Evolutionary conservation across 1,140 invertebrate species (phyloP), one percentile per base, ranked within the genome.

Genomic region (Halictus rubicundus): DNA sequence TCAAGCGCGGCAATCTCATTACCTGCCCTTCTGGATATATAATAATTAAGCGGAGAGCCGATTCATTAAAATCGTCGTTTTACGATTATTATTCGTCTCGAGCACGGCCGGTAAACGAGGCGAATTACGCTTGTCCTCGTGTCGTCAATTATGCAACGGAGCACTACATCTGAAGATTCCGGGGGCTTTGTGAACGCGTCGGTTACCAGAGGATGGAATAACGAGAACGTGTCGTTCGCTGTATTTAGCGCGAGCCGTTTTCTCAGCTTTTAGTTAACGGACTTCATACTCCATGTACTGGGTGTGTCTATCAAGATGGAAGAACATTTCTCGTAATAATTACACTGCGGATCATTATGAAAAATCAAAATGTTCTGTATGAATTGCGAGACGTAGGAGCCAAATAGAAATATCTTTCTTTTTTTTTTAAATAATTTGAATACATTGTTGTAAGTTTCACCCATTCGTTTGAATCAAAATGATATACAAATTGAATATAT

Each of bases 1-100:
- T 80, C 83, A 70, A 76, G 63, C 61, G 32, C 49, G 39, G 68
- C 79, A 46, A 86, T 78, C 83, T 86, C 84, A 65, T 86, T 86
- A 86, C 61, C 46, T 46, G 9, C 9, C 32, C 61, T 57, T 23
- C 19, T 5, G 64, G 16, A 25, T 77, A 49, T 54, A 23, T 69
- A 49, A 72, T 87, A 85, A 83, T 87, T 78, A 75, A 80, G 78
- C 77, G 14, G 69, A 78, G 70, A 63, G 86, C 59, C 71, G 59
- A 83, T 87, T 88, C 86, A 78, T 87, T 87, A 87, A 88, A 88
- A 85, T 87, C 65, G 75, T 37, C 77, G 66, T 46, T 85, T 78
- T 80, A 76, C 70, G 71, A 84, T 84, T 87, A 87, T 81, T 69
- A 85, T 78, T 80, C 61, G 25, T 21, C 21, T 59, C 14, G 42